phyloP scores from a whole-genome alignment of 2,797 vertebrate genomes.

The Acridotheres tristis region DNA sequence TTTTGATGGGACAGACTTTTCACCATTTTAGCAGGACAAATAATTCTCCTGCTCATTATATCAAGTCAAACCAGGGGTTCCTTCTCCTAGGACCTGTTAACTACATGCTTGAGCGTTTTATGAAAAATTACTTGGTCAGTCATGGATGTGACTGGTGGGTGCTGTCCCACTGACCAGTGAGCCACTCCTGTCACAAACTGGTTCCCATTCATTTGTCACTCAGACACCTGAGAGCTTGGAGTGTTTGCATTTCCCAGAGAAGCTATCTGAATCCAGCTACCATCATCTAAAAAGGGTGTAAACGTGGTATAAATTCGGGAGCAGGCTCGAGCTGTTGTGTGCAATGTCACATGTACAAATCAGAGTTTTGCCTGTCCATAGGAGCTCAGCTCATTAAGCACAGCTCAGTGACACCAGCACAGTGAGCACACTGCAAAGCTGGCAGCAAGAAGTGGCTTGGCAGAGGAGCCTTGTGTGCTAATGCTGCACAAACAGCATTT shows the following conservation, averaged over 20 bases:
- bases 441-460: not conserved
- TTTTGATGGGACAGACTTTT: not conserved
- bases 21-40: not conserved
- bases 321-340: not conserved
- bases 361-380: not conserved
- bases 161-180: not conserved
- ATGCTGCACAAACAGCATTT: not conserved
- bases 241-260: not conserved
- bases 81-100: not conserved
- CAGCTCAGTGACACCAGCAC: not conserved
- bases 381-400: not conserved
- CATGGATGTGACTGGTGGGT: accelerated
- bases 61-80: not conserved
- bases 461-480: not conserved
- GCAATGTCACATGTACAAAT: accelerated
- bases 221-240: not conserved
- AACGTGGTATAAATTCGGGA: not conserved
- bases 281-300: accelerated
- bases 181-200: not conserved
- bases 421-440: not conserved
- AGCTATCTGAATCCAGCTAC: not conserved
- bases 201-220: not conserved
- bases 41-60: not conserved
- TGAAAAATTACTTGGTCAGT: not conserved
- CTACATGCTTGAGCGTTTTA: not conserved